Evolutionary conservation across 2,888 invertebrate species (phyloP), one percentile per base, ranked within the genome.

Genomic region (Nudaria mundana): DNA sequence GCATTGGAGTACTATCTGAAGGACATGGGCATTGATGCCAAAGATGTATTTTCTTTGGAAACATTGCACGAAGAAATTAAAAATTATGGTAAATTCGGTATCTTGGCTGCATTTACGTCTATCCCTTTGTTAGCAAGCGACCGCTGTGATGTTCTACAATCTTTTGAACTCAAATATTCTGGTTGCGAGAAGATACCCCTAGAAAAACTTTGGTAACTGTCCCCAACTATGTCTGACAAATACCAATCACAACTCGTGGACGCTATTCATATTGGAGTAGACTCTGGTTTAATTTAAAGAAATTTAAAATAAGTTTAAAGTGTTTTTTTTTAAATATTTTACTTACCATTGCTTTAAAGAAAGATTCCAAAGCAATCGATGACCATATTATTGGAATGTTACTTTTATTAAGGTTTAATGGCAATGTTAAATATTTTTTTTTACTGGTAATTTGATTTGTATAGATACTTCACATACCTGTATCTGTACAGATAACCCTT

Each of bases 401-500:
- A n/a, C n/a, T n/a, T n/a, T n/a, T n/a, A n/a, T n/a, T n/a, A n/a
- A n/a, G n/a, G n/a, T n/a, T n/a, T n/a, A n/a, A 37, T 37, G 10
- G 30, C 30, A 10, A 15, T 24, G 40, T 14, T 26, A 26, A 26
- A 26, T 6, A 25, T n/a, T n/a, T n/a, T n/a, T n/a, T n/a, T n/a
- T n/a, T n/a, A n/a, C 59, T 59, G 55, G 65, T 69, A 62, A 70
- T 66, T 63, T 60, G 66, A 72, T 71, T 76, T 72, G 69, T 75
- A 63, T 59, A 70, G 62, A 70, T 65, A 70, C 68, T 65, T 64
- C 40, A 60, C 45, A 73, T 57, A 79, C 76, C 76, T 78, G 73
- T 78, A 71, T 70, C 68, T 70, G 47, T 55, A 58, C 52, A 55
- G 50, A 71, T 58, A 60, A 74, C 70, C 66, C 56, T 55, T 61